Conservation (phyloP, 2,797 vertebrate genomes). For the Myotis pilosus region DNA sequence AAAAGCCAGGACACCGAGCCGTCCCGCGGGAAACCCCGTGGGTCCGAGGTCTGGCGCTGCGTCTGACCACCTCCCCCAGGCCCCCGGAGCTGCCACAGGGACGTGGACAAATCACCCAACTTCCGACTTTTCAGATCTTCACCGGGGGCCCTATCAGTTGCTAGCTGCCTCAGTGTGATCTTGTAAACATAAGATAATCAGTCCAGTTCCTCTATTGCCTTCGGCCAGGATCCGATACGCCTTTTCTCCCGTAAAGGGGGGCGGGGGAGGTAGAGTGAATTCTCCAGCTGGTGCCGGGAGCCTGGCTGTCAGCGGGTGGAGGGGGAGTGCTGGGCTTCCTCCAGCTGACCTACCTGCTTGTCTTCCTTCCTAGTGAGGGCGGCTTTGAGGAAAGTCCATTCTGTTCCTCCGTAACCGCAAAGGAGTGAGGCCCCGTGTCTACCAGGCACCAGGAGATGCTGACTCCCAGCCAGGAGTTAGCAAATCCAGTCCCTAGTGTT, state of each 20-base stretch:
- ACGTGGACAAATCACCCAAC: neutral
- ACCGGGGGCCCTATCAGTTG: neutral
- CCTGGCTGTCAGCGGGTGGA: neutral
- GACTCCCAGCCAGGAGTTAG: neutral
- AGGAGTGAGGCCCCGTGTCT: neutral
- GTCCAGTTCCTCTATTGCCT: neutral
- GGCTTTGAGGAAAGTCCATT: neutral
- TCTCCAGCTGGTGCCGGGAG: neutral
- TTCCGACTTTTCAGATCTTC: neutral
- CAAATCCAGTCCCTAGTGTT: neutral
- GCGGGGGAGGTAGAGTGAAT: neutral
- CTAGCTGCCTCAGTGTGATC: neutral
- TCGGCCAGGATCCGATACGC: neutral
- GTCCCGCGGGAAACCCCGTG: neutral
- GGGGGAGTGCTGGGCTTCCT: neutral
- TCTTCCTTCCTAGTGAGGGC: neutral
- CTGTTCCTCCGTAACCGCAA: neutral
- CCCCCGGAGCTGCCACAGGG: neutral
- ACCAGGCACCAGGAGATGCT: neutral
- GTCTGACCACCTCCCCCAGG: too few relatives aligned
- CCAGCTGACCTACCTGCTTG: neutral
- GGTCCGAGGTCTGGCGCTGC: neutral
- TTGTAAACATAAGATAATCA: neutral
- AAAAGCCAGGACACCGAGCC: neutral
- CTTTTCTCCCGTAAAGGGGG: neutral